These are phyloP conservation scores for Schizaphis graminum DNA, from an alignment of 2,888 invertebrate genomes.

Conservation along the genomic window DNA sequence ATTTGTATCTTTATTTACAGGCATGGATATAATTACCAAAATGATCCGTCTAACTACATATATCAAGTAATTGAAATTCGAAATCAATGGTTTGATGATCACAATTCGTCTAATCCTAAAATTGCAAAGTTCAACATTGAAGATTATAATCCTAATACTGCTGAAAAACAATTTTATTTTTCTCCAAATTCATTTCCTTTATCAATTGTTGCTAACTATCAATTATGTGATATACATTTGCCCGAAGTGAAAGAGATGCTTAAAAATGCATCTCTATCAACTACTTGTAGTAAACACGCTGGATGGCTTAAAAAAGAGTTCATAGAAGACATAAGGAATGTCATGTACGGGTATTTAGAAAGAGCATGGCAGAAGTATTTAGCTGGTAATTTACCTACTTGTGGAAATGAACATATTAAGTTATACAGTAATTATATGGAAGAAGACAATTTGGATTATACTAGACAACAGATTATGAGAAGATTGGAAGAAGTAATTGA, in stretches of 20 bases:
- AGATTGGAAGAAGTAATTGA: slow-evolving; percentile 45
- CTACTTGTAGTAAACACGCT: slow-evolving; percentile 54
- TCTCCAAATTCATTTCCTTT: slow-evolving; percentile 61
- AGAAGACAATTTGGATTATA: slow-evolving; percentile 60
- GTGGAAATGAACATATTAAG: slow-evolving; percentile 53
- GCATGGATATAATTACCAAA: slow-evolving; percentile 59
- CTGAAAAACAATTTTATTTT: slow-evolving; percentile 64
- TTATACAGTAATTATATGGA: slow-evolving; percentile 57
- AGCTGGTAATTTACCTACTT: slow-evolving; percentile 42
- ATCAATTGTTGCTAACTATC: slow-evolving; percentile 62
- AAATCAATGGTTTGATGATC: slow-evolving; percentile 60
- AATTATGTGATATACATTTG: slow-evolving; percentile 63
- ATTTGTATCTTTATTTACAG: slow-evolving; percentile 27
- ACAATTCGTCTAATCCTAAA: slow-evolving; percentile 46
- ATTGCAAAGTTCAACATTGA: slow-evolving; percentile 46
- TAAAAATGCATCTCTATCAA: slow-evolving; percentile 53
- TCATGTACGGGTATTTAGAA: slow-evolving; percentile 61
- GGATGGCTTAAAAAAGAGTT: slow-evolving; percentile 61
- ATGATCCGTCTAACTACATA: slow-evolving; percentile 62
- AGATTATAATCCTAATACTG: slow-evolving; percentile 51
- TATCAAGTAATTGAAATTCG: slow-evolving; percentile 58
- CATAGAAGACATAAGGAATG: slow-evolving; percentile 42
- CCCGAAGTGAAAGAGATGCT: slow-evolving; percentile 60
- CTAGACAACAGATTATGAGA: slow-evolving; percentile 57
- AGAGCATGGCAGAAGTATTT: slow-evolving; percentile 64